Percentiles rank a stretch among this genome's conserved stretches.
These are phyloP conservation scores for Pristionchus exspectatus DNA, from an alignment of 2,888 invertebrate genomes.

Conservation along the genomic window DNA sequence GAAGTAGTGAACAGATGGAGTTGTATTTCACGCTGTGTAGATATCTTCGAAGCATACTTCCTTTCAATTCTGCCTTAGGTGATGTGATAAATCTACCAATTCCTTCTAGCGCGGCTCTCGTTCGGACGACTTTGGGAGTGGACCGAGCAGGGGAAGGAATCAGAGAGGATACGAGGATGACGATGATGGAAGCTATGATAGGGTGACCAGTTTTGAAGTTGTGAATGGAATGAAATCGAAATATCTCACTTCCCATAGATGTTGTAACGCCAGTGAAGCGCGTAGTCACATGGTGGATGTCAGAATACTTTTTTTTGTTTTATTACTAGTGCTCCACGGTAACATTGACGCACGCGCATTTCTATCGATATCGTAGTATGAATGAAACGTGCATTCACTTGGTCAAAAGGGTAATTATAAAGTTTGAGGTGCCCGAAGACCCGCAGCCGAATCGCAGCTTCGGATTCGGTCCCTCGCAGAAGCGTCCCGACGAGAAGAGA, in stretches of 20 bases:
- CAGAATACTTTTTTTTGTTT: too few relatives aligned
- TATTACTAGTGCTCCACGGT: too few relatives aligned
- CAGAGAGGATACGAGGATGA: conserved; percentile 37
- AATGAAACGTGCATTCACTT: neutral
- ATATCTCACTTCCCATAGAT: neutral
- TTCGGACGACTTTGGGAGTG: conserved; percentile 12
- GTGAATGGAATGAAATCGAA: neutral
- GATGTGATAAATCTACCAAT: too few relatives aligned
- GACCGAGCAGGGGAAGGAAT: neutral
- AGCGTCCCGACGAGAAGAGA: conserved; percentile 23
- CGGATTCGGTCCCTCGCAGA: neutral
- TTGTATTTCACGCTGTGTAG: neutral
- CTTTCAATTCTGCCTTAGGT: neutral
- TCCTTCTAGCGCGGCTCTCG: conserved; percentile 10
- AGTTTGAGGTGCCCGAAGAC: conserved; percentile 49
- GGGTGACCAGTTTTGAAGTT: neutral
- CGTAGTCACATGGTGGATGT: neutral
- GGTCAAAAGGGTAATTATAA: too few relatives aligned
- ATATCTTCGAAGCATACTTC: neutral
- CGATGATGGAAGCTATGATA: conserved; percentile 41
- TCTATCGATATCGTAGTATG: neutral
- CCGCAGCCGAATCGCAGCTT: conserved; percentile 23
- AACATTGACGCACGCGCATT: neutral
- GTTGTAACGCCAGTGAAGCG: neutral
- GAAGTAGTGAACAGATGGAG: neutral